phyloP scores from a whole-genome alignment of 2,888 invertebrate genomes.

The Mythimna pallens region DNA sequence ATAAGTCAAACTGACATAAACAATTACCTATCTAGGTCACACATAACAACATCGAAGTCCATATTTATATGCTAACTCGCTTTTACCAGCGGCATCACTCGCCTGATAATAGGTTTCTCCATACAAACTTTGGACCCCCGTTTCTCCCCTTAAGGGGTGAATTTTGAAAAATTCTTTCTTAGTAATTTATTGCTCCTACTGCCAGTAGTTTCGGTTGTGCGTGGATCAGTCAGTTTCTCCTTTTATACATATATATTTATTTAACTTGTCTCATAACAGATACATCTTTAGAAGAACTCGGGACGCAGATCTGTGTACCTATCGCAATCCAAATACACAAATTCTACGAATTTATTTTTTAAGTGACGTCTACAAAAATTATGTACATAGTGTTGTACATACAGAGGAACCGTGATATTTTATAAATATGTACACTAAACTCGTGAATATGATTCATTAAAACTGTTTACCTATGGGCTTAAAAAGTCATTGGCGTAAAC shows the following conservation, averaged over 20 bases:
- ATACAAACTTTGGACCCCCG: too few relatives aligned
- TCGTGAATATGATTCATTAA: constrained; percentile 46
- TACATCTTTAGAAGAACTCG: constrained; percentile 13
- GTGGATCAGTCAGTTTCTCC: too few relatives aligned
- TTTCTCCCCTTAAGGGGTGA: too few relatives aligned
- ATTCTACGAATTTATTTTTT: constrained; percentile 44
- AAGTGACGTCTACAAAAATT: constrained; percentile 33
- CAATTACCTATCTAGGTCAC: not conserved
- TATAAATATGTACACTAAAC: constrained; percentile 30
- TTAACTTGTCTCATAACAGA: constrained; percentile 17
- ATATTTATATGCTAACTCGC: too few relatives aligned
- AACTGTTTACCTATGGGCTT: constrained; percentile 6
- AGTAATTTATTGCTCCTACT: too few relatives aligned
- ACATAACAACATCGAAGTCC: not conserved
- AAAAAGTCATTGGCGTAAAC: constrained; percentile 4
- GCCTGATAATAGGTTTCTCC: too few relatives aligned
- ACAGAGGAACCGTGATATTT: constrained; percentile 37
- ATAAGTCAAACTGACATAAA: not conserved
- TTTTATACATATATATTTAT: not conserved
- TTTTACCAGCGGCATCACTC: too few relatives aligned
- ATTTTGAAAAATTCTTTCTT: too few relatives aligned
- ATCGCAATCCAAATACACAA: constrained; percentile 31
- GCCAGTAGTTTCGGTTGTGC: too few relatives aligned
- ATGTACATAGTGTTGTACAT: constrained; percentile 33
- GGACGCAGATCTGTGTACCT: not conserved